Conservation (phyloP, 2,888 invertebrate genomes). For the Eupithecia subfuscata region DNA sequence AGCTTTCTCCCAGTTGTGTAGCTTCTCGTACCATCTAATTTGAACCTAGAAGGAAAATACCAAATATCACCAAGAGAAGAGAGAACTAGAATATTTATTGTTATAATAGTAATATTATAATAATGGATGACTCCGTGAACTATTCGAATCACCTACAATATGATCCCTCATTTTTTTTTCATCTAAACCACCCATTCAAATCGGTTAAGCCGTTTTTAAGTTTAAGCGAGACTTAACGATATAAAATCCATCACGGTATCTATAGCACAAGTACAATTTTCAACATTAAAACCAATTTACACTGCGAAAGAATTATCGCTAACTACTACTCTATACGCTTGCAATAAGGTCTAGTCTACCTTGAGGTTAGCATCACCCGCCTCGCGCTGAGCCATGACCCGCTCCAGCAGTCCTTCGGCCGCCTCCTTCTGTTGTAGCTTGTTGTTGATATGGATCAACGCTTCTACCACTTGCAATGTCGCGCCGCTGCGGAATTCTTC, state of each 20-base stretch:
- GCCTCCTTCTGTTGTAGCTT: conserved; percentile 99
- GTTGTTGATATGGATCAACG: conserved; percentile 98
- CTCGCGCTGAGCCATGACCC: conserved; percentile 92
- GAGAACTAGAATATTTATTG: neutral
- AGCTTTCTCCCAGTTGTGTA: conserved; percentile 99
- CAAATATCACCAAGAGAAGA: neutral
- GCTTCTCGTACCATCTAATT: conserved; percentile 99
- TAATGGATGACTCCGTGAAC: too few species aligned
- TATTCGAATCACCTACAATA: too few species aligned
- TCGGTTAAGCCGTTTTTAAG: too few species aligned
- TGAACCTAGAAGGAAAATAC: conserved; percentile 57
- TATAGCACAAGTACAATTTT: too few species aligned
- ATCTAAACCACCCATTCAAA: too few species aligned
- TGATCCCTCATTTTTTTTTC: too few species aligned
- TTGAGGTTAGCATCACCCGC: conserved; percentile 84
- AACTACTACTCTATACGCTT: neutral
- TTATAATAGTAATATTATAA: too few species aligned
- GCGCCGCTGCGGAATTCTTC: conserved; percentile 95
- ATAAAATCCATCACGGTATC: too few species aligned
- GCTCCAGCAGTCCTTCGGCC: conserved; percentile 95
- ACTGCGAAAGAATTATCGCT: neutral
- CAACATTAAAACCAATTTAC: too few species aligned
- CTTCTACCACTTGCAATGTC: conserved; percentile 94
- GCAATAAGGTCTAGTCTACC: conserved; percentile 18
- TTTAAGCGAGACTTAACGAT: too few species aligned